These are phyloP conservation scores for Drosophila niveifrons DNA, from an alignment of 2,888 invertebrate genomes.

Conservation along the genomic window DNA sequence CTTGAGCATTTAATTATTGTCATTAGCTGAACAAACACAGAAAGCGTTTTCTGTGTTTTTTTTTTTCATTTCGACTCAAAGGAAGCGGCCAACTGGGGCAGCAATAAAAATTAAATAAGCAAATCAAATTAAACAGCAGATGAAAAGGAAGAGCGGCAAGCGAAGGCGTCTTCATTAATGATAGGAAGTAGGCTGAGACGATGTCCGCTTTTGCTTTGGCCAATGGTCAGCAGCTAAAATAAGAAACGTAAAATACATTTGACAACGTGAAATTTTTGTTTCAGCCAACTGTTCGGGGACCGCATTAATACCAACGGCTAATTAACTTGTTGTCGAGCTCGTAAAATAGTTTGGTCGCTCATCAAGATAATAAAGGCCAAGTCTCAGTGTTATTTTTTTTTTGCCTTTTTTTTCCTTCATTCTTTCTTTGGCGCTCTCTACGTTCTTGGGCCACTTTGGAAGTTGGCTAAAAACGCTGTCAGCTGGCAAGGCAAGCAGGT, in stretches of 20 bases:
- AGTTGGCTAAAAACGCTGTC: constrained; percentile 46
- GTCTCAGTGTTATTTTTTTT: constrained; percentile 48
- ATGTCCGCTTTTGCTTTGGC: not conserved
- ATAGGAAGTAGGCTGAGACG: constrained; percentile 51
- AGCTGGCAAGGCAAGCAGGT: constrained; percentile 54
- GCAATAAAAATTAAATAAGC: constrained; percentile 67
- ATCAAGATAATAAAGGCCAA: constrained; percentile 73
- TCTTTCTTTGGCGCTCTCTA: constrained; percentile 19
- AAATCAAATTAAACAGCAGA: constrained; percentile 55
- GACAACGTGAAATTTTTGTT: constrained; percentile 68
- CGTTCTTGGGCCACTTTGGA: constrained; percentile 38
- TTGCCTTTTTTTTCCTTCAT: constrained; percentile 31
- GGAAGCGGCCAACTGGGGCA: constrained; percentile 34
- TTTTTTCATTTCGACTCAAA: constrained; percentile 11
- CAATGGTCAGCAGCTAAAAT: constrained; percentile 19
- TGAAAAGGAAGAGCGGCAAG: constrained; percentile 27
- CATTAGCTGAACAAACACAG: constrained; percentile 62
- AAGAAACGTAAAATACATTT: constrained; percentile 60
- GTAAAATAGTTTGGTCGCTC: constrained; percentile 79
- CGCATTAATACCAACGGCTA: constrained; percentile 75
- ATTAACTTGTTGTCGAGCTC: constrained; percentile 81
- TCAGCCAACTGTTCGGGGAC: constrained; percentile 63
- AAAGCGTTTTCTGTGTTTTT: constrained; percentile 6
- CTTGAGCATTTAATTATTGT: constrained; percentile 71
- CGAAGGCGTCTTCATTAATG: constrained; percentile 65